Percentiles rank a stretch among this genome's conserved stretches.
Evolutionary conservation across 2,888 invertebrate species (phyloP).

Genomic region (Erebia epiphron): DNA sequence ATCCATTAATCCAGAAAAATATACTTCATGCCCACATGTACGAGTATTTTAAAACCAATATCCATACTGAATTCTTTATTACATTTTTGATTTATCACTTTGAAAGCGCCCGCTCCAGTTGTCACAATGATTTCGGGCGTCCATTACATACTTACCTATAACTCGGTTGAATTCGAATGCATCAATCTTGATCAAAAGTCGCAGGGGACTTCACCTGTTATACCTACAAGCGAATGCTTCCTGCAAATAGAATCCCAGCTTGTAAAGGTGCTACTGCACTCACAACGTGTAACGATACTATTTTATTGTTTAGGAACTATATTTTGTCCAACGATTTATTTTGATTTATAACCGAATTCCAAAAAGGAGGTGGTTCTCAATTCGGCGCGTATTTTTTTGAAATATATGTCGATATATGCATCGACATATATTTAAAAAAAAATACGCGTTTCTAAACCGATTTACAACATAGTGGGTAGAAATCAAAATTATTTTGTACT

Average conservation of each 20-base stretch:
- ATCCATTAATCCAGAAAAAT: not conserved
- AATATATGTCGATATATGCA: too few species aligned
- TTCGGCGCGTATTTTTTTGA: too few species aligned
- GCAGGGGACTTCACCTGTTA: conserved; percentile 54
- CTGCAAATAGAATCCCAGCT: conserved; percentile 55
- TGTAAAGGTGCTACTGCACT: conserved; percentile 1
- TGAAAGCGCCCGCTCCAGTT: conserved; percentile 26
- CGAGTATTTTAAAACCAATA: conserved; percentile 20
- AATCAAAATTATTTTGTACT: too few species aligned
- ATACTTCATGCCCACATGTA: not conserved
- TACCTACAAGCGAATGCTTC: conserved; percentile 54
- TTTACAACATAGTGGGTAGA: too few species aligned
- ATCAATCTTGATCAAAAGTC: conserved; percentile 75
- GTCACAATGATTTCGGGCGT: conserved; percentile 33
- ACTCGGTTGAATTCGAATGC: conserved; percentile 46
- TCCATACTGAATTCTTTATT: conserved; percentile 29
- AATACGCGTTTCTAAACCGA: too few species aligned
- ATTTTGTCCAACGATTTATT: too few species aligned
- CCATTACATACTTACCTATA: conserved; percentile 27
- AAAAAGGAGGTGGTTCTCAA: too few species aligned
- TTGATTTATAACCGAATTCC: too few species aligned
- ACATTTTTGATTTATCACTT: conserved; percentile 29
- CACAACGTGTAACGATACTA: too few species aligned
- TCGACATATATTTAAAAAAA: too few species aligned
- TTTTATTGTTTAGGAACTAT: too few species aligned